Evolutionary conservation across 2,113 vertebrate species (phyloP).

Genomic region (Etia nguti): DNA sequence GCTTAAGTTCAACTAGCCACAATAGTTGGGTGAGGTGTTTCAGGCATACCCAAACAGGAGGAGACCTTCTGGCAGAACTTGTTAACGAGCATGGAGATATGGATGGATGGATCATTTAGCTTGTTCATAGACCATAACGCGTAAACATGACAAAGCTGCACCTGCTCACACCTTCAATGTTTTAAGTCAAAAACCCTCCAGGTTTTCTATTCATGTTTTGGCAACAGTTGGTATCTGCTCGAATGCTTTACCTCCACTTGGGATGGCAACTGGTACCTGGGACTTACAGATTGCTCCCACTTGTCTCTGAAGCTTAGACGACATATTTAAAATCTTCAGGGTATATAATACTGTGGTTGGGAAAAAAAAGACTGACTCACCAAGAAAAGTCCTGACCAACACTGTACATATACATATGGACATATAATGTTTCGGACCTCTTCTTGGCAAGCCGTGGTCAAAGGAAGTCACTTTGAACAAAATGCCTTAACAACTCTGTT

Average conservation of each 20-base stretch:
- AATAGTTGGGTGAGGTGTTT: not conserved
- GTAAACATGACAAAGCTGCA: not conserved
- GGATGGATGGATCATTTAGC: not conserved
- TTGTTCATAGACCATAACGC: not conserved
- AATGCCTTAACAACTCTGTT: conserved; percentile 53
- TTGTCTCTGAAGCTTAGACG: not conserved
- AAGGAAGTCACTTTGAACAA: conserved; percentile 51
- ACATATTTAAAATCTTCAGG: not conserved
- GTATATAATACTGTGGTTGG: not conserved
- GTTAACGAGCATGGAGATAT: not conserved
- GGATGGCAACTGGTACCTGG: not conserved
- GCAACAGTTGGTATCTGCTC: not conserved
- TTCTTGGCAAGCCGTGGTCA: not conserved
- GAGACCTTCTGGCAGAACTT: not conserved
- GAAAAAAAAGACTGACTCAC: rapidly evolving
- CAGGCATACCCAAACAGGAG: not conserved
- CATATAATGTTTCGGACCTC: not conserved
- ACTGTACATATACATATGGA: rapidly evolving
- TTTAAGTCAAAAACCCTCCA: not conserved
- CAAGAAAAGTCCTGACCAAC: not conserved
- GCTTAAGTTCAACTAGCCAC: not conserved
- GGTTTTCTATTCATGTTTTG: not conserved
- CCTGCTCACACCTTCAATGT: not conserved
- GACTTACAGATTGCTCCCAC: not conserved
- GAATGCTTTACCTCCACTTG: not conserved